These are phyloP conservation scores for Diuraphis noxia DNA, from an alignment of 1,140 invertebrate genomes.

Conservation along the genomic window DNA sequence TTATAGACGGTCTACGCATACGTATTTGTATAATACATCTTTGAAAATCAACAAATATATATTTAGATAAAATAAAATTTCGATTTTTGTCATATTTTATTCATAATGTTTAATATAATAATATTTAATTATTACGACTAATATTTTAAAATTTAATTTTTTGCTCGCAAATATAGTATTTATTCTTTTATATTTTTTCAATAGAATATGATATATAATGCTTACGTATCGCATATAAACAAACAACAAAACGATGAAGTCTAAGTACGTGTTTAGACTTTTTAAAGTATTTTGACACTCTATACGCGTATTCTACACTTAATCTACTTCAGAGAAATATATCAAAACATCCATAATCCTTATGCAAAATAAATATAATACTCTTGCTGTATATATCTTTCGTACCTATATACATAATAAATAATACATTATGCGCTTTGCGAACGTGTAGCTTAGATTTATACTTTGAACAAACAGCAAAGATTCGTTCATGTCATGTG, in stretches of 20 bases:
- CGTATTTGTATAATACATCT: background rate
- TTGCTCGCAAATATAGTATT: background rate
- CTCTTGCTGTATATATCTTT: background rate
- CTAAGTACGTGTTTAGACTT: background rate
- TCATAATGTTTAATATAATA: background rate
- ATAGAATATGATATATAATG: background rate
- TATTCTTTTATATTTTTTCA: background rate
- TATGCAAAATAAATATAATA: slow-evolving; percentile 2
- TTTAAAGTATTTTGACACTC: background rate
- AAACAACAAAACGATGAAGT: background rate
- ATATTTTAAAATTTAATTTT: background rate
- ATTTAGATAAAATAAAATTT: background rate
- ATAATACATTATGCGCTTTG: background rate
- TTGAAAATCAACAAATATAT: background rate
- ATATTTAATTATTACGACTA: background rate
- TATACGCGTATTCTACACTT: background rate
- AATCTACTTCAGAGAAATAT: background rate
- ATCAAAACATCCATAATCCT: background rate
- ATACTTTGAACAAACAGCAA: background rate
- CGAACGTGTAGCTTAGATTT: background rate
- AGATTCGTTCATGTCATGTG: background rate
- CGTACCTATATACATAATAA: background rate
- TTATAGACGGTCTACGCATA: background rate
- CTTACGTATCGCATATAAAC: background rate
- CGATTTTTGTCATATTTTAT: background rate